Evolutionary conservation across 1,140 invertebrate genomes (phyloP).

Genomic region (Armadillidium nasatum): DNA sequence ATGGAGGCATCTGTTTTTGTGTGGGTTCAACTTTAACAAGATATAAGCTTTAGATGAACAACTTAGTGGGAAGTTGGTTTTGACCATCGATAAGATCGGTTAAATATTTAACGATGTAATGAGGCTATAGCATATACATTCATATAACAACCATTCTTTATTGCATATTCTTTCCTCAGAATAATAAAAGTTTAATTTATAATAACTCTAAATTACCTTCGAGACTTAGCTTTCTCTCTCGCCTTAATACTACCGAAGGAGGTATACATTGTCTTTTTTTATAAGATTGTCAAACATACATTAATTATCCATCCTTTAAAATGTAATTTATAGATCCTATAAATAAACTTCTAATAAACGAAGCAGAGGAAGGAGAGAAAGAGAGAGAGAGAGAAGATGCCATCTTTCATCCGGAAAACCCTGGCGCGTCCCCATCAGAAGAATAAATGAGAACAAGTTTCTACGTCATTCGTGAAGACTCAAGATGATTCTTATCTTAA

Average conservation of each 20-base stretch:
- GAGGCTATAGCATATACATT: no score
- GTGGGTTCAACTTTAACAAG: constrained; percentile 2
- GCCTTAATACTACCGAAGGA: no score
- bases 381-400: not conserved
- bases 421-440: not conserved
- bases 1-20: constrained; percentile 3
- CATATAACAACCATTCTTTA: no score
- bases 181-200: no score
- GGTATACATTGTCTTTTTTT: no score
- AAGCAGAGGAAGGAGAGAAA: not conserved
- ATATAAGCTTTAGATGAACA: not conserved
- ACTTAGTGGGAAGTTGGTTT: constrained; percentile 1
- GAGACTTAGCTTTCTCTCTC: no score
- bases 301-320: not conserved
- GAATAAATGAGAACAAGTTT: constrained; percentile 5
- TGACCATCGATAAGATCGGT: not conserved
- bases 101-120: not conserved
- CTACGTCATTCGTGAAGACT: not conserved
- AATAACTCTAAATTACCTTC: no score
- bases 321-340: not conserved
- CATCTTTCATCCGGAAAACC: constrained; percentile 7
- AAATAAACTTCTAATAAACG: constrained; percentile 3
- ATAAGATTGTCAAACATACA: no score
- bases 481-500: not conserved
- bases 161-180: no score